Base-by-base conservation (phyloP, 2,888 invertebrate genomes). In the Zygaena filipendulae region DNA sequence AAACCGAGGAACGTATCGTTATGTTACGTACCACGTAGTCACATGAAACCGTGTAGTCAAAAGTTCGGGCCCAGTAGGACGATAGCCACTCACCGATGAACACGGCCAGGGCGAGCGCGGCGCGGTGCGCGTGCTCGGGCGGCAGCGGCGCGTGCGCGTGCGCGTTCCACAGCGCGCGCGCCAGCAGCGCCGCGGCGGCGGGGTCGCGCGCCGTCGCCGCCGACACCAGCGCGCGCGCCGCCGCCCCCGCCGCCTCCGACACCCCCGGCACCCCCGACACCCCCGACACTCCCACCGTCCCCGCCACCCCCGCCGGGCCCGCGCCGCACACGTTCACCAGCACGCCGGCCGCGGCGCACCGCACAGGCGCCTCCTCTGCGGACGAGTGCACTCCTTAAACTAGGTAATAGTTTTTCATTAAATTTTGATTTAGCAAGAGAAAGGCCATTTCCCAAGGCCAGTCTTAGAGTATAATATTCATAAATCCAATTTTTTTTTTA, bases 341-440 rank as follows among this genome's bases (percentile, higher is more conserved):
- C 20, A 93, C 90, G 2, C 93, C 93, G 31, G 90, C 87, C 2
- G 90, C 87, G 4, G 91, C 88, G 52, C 87, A 87, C 1, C 91
- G 83, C 9, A 92, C 79, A 42, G 87, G 87, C 25, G 82, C 69
- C 30, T 88, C 87, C 32, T 84, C 86, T 71, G 70, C 52, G 49
- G n/a, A n/a, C n/a, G n/a, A n/a, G n/a, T n/a, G n/a, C n/a, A n/a
- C n/a, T n/a, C n/a, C n/a, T n/a, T n/a, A n/a, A n/a, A n/a, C n/a
- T n/a, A n/a, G n/a, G n/a, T n/a, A n/a, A n/a, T n/a, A n/a, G n/a
- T n/a, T n/a, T n/a, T n/a, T n/a, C n/a, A n/a, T n/a, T n/a, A n/a
- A n/a, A n/a, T n/a, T n/a, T n/a, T n/a, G n/a, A n/a, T n/a, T n/a
- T n/a, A n/a, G n/a, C n/a, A n/a, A n/a, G n/a, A n/a, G n/a, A n/a